A percentile compares a stretch with the other conserved stretches of the same genome.
Conservation (phyloP, 1,140 invertebrate genomes). For the Atta texana region DNA sequence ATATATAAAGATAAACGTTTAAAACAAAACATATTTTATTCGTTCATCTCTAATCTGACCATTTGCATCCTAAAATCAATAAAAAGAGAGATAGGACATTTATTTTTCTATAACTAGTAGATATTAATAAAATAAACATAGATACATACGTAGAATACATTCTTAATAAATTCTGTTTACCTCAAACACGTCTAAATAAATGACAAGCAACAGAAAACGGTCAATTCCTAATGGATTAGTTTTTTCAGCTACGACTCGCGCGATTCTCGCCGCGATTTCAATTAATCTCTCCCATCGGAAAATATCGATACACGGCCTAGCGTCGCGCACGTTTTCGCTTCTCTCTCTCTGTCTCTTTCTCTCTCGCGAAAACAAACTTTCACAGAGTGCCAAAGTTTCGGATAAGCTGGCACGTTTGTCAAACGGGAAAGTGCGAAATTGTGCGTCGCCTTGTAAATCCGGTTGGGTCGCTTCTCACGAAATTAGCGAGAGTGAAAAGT, state of each 20-base stretch:
- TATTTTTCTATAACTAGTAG: background rate
- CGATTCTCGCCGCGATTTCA: slow-evolving; percentile 57
- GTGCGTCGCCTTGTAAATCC: slow-evolving; percentile 37
- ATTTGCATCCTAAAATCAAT: background rate
- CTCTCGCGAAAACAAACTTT: slow-evolving; percentile 23
- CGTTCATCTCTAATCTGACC: background rate
- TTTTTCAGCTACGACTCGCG: slow-evolving; percentile 46
- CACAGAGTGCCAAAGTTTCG: slow-evolving; percentile 31
- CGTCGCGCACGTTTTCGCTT: slow-evolving; percentile 15
- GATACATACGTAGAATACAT: background rate
- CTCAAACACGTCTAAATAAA: slow-evolving; percentile 45
- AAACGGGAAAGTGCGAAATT: slow-evolving; percentile 53
- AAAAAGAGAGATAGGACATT: background rate
- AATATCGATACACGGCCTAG: slow-evolving; percentile 54
- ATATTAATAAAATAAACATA: slow-evolving; percentile 3
- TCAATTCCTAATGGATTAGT: slow-evolving; percentile 59
- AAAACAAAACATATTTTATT: background rate
- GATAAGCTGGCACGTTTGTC: slow-evolving; percentile 65
- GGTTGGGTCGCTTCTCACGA: slow-evolving; percentile 65
- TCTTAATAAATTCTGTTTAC: slow-evolving; percentile 33
- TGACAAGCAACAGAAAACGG: slow-evolving; percentile 35
- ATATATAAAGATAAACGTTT: background rate
- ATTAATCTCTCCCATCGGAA: slow-evolving; percentile 61
- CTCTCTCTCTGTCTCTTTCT: slow-evolving; percentile 9
- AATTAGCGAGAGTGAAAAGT: slow-evolving; percentile 86